Evolutionary conservation across 1,140 invertebrate genomes (phyloP), one percentile per base, ranked within the genome.

Genomic region (Marisa cornuarietis): DNA sequence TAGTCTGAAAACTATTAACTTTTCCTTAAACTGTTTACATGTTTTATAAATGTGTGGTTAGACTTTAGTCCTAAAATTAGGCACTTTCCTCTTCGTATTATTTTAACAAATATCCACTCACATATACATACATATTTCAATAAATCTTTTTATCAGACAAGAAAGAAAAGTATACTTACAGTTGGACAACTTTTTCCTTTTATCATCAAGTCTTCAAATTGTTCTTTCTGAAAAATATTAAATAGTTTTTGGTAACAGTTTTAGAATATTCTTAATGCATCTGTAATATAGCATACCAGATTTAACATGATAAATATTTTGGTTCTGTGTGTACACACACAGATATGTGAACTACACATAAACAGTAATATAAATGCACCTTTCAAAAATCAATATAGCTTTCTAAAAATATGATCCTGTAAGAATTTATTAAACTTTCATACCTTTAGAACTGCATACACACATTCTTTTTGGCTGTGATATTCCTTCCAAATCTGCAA

Each of bases 401-500:
- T 42, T 71, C 8, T 31, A 11, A 71, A 71, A 71, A 20, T 26
- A 71, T 31, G 31, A 8, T 71, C 13, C 22, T 74, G n/a, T 24
- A 58, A 11, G 16, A 74, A 24, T 54, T 74, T 52, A 26, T 26
- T 9, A 14, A 49, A 73, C 24, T 49, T n/a, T 75, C 68, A 61
- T 84, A 86, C 85, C 82, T 85, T 82, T 31, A 86, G 49, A 20
- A 85, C 85, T 51, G 81, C 79, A 85, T 79, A 86, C 6, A 86
- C 82, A 80, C 85, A 83, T 54, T 86, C 85, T 78, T 86, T 86
- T 22, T 65, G 62, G 31, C 77, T 80, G 73, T 85, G 83, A 52
- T 84, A 83, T 68, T 86, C 80, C 52, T 81, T 83, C 85, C 85
- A 86, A 74, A 86, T 86, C 85, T 86, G 78, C 52, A 81, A 81